Evolutionary conservation across 2,888 invertebrate genomes (phyloP), one percentile per base, ranked within the genome.

Genomic region (Plagodis pulveraria): DNA sequence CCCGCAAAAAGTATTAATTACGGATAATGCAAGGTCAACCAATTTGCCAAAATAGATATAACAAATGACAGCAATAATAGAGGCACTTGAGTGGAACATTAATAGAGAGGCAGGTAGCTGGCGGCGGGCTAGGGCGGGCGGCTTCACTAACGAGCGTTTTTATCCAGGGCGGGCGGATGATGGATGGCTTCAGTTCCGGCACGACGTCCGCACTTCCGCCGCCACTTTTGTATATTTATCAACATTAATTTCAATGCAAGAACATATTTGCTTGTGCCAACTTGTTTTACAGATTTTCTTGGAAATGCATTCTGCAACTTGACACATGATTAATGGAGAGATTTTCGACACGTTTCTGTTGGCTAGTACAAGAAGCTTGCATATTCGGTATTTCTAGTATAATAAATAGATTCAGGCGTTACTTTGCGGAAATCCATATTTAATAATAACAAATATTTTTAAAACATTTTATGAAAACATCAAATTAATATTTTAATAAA

Each of bases 31-130:
- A 81, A 83, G 87, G 90, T 89, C 84, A 85, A 84, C 86, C 87
- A 90, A 90, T 91, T 91, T 85, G 89, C 81, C 84, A 89, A 90
- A 92, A 90, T 88, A 91, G 89, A 89, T 91, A 91, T 91, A 91
- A 91, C 86, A 91, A 92, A 92, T 89, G 91, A 89, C 86, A 87
- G 85, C 78, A 82, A 89, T 91, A 91, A 92, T 91, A 92, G 89
- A 87, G 86, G 89, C 83, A 84, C 86, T 90, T 87, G 90, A 89
- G 91, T 87, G 85, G 84, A 87, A 86, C 91, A 91, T 91, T 92
- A 91, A 91, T 91, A 92, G 91, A 89, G 88, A 83, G 82, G 83
- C 88, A 86, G 87, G 89, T 86, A 83, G 83, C 77, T 76, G 67
- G 83, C 77, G 76, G 67, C 70, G 76, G 74, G 74, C 66, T 77